Base-by-base conservation (phyloP, 2,797 vertebrate genomes). In the Betta splendens region DNA sequence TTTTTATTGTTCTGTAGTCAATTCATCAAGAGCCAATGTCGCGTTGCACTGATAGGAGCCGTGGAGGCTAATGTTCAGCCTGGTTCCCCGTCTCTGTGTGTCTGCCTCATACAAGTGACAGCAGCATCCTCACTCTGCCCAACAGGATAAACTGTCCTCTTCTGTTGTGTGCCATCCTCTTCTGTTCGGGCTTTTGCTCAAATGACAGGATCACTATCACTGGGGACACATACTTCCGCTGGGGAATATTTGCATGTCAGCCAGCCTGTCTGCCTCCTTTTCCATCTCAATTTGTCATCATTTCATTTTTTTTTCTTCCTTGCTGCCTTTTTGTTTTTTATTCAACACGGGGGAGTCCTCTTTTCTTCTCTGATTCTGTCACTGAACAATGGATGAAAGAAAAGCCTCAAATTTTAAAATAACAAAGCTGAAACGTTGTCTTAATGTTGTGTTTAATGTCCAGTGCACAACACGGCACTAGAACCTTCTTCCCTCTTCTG, bases 231-330 rank as follows among this genome's bases (percentile, higher is more conserved):
- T 38, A 63, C 74, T 70, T 83, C 79, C 67, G 16, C 72, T 62
- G 49, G 78, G 79, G 74, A 78, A 70, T 71, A 81, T 79, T 76
- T 74, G 65, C 74, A 78, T 71, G 69, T 78, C 81, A 72, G 50
- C 53, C 73, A 33, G 62, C 57, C 71, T 70, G 72, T 64, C 71
- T 53, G 45, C 53, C 43, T 69, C 68, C 56, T 56, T 59, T 49
- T 48, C 22, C 5, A 7, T 77, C 65, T 80, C 79, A 79, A 79
- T 82, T 79, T 83, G 64, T 83, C 70, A 65, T 62, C 59, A 65
- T 62, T 48, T 70, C 56, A 72, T 56, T 58, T 48, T 64, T 52
- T 58, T 60, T 47, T n/a, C n/a, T n/a, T 39, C 58, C 36, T 58
- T 17, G 10, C 29, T 39, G 53, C 23, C 17, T 44, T 33, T 20